Evolutionary conservation across 2,113 vertebrate genomes (phyloP).

Genomic region (Irena cyanogastra): DNA sequence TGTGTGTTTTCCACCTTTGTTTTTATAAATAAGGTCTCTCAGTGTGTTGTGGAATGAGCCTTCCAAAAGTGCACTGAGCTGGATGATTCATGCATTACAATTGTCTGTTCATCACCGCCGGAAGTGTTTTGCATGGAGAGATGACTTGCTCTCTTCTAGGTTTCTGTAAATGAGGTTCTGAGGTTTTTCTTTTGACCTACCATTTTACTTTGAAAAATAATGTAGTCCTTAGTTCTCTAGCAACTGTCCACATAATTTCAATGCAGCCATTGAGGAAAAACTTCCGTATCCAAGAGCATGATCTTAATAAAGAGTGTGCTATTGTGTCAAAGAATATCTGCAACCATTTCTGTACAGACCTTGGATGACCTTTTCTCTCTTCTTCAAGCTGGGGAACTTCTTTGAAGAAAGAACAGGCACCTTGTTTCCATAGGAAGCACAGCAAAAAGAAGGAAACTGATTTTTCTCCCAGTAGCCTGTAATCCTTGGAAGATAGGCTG

Average conservation of each 20-base stretch:
- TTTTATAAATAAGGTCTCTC: not conserved
- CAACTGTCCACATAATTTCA: not conserved
- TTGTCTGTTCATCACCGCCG: not conserved
- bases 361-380: not conserved
- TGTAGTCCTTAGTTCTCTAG: not conserved
- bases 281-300: not conserved
- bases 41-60: not conserved
- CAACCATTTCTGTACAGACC: not conserved
- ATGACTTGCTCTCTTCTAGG: not conserved
- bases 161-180: not conserved
- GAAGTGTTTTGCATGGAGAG: not conserved
- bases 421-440: not conserved
- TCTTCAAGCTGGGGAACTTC: not conserved
- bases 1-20: not conserved
- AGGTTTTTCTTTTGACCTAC: not conserved
- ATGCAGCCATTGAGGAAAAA: not conserved
- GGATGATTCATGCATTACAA: not conserved
- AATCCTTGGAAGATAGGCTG: not conserved
- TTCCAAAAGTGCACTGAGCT: not conserved
- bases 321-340: not conserved
- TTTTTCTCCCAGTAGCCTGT: not conserved
- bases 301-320: not conserved
- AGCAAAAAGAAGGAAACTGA: not conserved
- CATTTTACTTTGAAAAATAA: not conserved
- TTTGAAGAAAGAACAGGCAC: not conserved